Percentiles rank a stretch among this genome's conserved stretches.
Evolutionary conservation across 2,888 invertebrate genomes (phyloP).

Genomic region (Abrostola tripartita): DNA sequence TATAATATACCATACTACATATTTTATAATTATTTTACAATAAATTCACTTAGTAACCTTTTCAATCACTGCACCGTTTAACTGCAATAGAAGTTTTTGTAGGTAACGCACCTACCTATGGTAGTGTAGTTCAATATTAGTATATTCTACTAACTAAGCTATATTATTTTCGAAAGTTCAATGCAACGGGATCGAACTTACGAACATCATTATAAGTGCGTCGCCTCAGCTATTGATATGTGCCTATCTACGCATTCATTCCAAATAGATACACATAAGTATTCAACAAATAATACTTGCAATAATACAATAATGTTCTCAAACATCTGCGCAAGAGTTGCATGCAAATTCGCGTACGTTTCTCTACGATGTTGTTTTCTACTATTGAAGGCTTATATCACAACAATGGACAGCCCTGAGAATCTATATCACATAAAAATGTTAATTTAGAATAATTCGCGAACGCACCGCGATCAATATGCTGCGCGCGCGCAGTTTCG

Average conservation of each 20-base stretch:
- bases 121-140: no score
- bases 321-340: conserved; percentile 15
- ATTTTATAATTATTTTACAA: no score
- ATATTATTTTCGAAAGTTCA: no score
- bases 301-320: conserved; percentile 15
- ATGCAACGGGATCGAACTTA: no score
- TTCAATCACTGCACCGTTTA: no score
- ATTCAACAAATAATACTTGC: conserved; percentile 1
- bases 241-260: neutral
- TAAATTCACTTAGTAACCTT: no score
- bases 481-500: conserved; percentile 54
- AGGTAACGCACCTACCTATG: no score
- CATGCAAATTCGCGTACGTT: conserved; percentile 22
- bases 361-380: conserved; percentile 13
- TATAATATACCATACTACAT: no score
- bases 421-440: conserved; percentile 36
- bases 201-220: no score
- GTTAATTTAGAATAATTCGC: conserved; percentile 51
- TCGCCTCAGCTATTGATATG: no score
- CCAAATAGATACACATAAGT: neutral
- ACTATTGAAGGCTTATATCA: conserved; percentile 26
- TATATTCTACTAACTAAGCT: no score
- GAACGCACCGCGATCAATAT: conserved; percentile 45
- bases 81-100: no score
- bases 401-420: conserved; percentile 17